Evolutionary conservation across 2,888 invertebrate genomes (phyloP), one percentile per base, ranked within the genome.

Genomic region (Stenurella melanura): DNA sequence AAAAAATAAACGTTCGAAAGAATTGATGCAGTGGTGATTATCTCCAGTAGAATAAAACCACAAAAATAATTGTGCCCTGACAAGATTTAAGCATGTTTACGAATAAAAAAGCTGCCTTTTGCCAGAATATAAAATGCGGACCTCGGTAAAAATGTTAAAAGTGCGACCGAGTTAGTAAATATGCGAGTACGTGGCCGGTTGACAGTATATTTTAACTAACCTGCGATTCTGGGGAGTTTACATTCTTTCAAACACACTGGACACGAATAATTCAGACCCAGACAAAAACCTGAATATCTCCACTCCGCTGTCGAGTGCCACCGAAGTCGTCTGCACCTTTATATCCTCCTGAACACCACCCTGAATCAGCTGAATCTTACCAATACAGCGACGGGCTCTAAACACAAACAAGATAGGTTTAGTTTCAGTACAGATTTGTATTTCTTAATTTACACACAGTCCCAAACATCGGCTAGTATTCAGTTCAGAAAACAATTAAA

Each of bases 191-290:
- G 87, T 79, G 83, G 82, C 84, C 86, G 84, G 83, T 78, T 87
- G 89, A 88, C 89, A 88, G 86, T 84, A 87, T 88, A 88, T 88
- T 87, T 89, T 88, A 88, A 88, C 87, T 87, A 87, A 85, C 84
- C 82, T 85, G 82, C 85, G 85, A 86, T 85, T 85, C 86, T 85
- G 85, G 85, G 83, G 86, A 86, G 88, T 88, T 88, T 87, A 89
- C 88, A 88, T 88, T 88, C 87, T 84, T 82, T 84, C 86, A 86
- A 87, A 88, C 88, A 87, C 86, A 87, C 84, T 84, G 85, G 87
- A 88, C 87, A 88, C 88, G 88, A 88, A 89, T 89, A 89, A 89
- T 89, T 89, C 88, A 89, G 86, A 77, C 70, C 75, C 84, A 84
- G 87, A 87, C 86, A 88, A 88, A 88, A 89, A 88, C 87, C 87